Base-by-base conservation (phyloP, 2,888 invertebrate genomes). In the Nemoura dubitans region DNA sequence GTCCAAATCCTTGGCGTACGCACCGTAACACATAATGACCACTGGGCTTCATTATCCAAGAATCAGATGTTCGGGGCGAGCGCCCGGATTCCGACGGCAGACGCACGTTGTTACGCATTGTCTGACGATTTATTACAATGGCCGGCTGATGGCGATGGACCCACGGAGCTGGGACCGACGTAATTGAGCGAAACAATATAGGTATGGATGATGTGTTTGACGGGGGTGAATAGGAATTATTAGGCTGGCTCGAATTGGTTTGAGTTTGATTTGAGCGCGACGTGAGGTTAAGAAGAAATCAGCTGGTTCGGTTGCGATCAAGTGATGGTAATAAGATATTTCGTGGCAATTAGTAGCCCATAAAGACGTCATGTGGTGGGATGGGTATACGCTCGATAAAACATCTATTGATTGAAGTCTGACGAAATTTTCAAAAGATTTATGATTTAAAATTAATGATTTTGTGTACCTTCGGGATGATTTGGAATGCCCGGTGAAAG, bases 41-140 rank as follows among this genome's bases (percentile, higher is more conserved):
- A 78, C 26, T 78, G 78, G 78, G 26, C 26, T 78, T 78, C 28
- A 78, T 78, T 78, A 78, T 78, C 78, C 78, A 27, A 78, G 28
- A 78, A 78, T 78, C 78, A 78, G 78, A 78, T 78, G 78, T 14
- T 14, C 5, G 10, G 26, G 6, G 6, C 25, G 78, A 6, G 78
- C n/a, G 10, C 78, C 59, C 59, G 5, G n/a, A 21, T 59, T 59
- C 21, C 59, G 14, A 78, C 25, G 78, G 0, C 27, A 3, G 36
- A 36, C 36, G 36, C 36, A 27, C 5, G 26, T 10, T 78, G 27
- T 78, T 27, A 7, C 78, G 28, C 27, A 78, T 78, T 78, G 78
- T 78, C 78, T 78, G 25, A 16, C 26, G 78, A 78, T 78, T 78
- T 78, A 78, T 78, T 78, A 78, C 78, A 78, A 78, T 78, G 78